Conservation (phyloP, 30 jellyfish, hydroid and myxozoan species). For the Clytia hemisphaerica region DNA sequence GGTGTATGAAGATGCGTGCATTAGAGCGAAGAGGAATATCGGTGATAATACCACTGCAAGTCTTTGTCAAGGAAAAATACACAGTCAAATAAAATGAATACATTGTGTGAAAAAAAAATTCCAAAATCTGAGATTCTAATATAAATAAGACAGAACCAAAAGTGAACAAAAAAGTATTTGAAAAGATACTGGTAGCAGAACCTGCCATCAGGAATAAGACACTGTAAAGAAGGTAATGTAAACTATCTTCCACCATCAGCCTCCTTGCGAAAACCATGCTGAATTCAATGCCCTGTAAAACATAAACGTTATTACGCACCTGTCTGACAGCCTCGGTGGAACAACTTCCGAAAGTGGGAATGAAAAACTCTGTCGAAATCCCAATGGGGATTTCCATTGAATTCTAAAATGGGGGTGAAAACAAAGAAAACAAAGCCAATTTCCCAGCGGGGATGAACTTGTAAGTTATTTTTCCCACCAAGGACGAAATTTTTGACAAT, state of each 20-base stretch:
- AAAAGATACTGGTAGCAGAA: slow-evolving; percentile 79
- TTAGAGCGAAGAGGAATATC: slow-evolving; percentile 55
- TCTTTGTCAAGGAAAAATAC: not conserved
- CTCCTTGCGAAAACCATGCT: slow-evolving; percentile 44
- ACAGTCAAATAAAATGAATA: not conserved
- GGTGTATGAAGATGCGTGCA: slow-evolving; percentile 73
- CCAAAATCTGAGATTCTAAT: not conserved
- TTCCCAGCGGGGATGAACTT: no score
- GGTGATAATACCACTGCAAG: slow-evolving; percentile 65
- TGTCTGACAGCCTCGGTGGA: no score
- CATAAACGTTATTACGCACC: no score
- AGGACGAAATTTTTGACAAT: no score
- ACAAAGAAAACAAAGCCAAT: no score
- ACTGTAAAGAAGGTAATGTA: slow-evolving; percentile 65
- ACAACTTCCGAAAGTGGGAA: no score
- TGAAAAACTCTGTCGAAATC: no score
- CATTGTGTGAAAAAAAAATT: not conserved
- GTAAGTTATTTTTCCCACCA: no score
- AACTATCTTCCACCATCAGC: slow-evolving; percentile 73
- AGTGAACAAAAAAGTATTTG: not conserved
- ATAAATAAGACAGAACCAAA: not conserved
- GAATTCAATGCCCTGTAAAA: slow-evolving; percentile 72
- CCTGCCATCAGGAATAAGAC: slow-evolving; percentile 53
- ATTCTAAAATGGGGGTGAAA: no score
- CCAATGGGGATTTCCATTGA: no score